Evolutionary conservation across 2,797 vertebrate genomes (phyloP).

Genomic region (Pelodytes ibericus): DNA sequence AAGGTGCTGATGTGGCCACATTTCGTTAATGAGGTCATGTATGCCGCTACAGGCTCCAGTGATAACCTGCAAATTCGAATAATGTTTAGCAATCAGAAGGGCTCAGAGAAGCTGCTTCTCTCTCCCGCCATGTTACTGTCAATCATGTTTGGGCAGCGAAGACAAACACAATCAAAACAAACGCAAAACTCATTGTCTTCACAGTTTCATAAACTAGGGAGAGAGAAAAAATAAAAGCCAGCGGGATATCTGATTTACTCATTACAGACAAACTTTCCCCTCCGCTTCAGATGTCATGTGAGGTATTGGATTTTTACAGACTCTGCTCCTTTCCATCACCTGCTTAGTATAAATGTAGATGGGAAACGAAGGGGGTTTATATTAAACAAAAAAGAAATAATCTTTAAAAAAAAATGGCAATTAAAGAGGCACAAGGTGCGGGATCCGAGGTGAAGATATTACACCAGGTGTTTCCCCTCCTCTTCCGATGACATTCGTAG

Average conservation of each 20-base stretch:
- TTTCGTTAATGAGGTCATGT: conserved; percentile 78
- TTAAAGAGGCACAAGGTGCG: background rate
- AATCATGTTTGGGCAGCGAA: conserved; percentile 55
- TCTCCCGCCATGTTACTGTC: conserved; percentile 51
- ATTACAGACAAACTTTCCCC: background rate
- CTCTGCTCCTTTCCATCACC: conserved; percentile 5
- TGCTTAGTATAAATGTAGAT: background rate
- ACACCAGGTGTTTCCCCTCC: conserved; percentile 42
- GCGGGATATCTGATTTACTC: conserved; percentile 12
- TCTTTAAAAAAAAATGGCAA: background rate
- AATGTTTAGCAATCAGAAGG: conserved; percentile 62
- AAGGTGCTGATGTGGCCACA: conserved; percentile 77
- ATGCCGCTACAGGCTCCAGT: conserved; percentile 66
- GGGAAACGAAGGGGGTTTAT: conserved; percentile 6
- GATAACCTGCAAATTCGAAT: conserved; percentile 76
- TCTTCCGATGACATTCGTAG: conserved; percentile 19
- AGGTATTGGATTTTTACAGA: background rate
- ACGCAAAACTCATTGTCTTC: background rate
- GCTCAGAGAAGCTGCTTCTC: conserved; percentile 49
- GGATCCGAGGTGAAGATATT: conserved; percentile 18
- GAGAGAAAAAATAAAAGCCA: conserved; percentile 38
- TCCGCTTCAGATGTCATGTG: background rate
- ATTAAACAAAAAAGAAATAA: conserved; percentile 1
- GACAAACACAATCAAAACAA: background rate
- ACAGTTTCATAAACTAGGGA: conserved; percentile 26